These are phyloP conservation scores for Drosophila biarmipes DNA, from an alignment of 1,140 invertebrate genomes.

Conservation along the genomic window DNA sequence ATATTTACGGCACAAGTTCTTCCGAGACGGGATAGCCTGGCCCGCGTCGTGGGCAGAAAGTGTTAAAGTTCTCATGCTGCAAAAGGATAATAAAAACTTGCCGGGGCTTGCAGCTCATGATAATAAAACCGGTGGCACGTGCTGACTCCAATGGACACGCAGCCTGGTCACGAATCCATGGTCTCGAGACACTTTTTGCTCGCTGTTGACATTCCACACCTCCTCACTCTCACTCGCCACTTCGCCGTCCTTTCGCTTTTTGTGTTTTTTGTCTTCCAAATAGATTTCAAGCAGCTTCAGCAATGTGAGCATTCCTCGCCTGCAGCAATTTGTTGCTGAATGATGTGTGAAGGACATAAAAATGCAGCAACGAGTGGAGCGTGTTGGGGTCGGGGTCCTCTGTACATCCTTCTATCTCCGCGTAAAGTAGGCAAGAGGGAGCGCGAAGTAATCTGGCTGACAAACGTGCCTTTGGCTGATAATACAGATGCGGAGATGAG, in stretches of 20 bases:
- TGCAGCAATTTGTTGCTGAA: slow-evolving; percentile 79
- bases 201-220: slow-evolving; percentile 68
- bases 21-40: slow-evolving; percentile 10
- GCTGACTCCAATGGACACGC: slow-evolving; percentile 75
- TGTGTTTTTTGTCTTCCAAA: slow-evolving; percentile 61
- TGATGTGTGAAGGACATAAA: slow-evolving; percentile 80
- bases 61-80: slow-evolving; percentile 63
- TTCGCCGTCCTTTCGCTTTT: slow-evolving; percentile 6
- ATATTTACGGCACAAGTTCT: slow-evolving; percentile 70
- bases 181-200: slow-evolving; percentile 51
- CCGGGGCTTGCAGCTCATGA: slow-evolving; percentile 66
- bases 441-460: slow-evolving; percentile 48
- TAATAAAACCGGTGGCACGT: slow-evolving; percentile 79
- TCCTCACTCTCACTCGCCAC: neutral
- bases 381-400: slow-evolving; percentile 3
- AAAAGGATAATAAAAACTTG: slow-evolving; percentile 80
- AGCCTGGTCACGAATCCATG: slow-evolving; percentile 70
- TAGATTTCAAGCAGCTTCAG: slow-evolving; percentile 69
- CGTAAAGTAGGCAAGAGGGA: slow-evolving; percentile 62
- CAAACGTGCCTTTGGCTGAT: slow-evolving; percentile 66
- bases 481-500: slow-evolving; percentile 34
- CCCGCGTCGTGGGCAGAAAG: slow-evolving; percentile 50
- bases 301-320: slow-evolving; percentile 66
- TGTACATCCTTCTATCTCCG: neutral
- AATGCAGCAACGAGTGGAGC: slow-evolving; percentile 47